Percentiles rank a stretch among this genome's conserved stretches.
Conservation (phyloP, 2,797 vertebrate species). For the Podarcis lilfordi region DNA sequence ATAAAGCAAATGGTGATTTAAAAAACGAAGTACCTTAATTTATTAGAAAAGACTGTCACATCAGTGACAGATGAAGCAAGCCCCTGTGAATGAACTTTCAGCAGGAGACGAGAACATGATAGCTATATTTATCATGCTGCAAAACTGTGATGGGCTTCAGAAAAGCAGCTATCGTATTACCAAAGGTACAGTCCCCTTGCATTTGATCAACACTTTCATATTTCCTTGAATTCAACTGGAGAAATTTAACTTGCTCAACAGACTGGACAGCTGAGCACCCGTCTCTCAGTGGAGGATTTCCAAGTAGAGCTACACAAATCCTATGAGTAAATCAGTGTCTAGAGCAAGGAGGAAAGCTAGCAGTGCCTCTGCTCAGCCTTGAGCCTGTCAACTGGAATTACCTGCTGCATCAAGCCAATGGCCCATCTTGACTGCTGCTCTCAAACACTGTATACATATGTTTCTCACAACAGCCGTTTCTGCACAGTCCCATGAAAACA, state of each 20-base stretch:
- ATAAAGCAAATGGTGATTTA: background rate
- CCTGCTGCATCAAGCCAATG: too few relatives aligned
- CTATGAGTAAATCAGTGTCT: background rate
- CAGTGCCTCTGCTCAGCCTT: background rate
- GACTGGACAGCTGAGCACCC: background rate
- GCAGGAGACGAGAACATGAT: background rate
- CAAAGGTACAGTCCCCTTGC: background rate
- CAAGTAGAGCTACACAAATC: background rate
- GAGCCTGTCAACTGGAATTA: background rate
- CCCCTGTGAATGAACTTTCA: accelerated
- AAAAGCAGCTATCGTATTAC: too few relatives aligned
- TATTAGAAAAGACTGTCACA: background rate
- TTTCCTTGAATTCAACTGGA: background rate
- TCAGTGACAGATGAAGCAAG: accelerated
- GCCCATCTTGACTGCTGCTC: too few relatives aligned
- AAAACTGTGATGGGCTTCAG: background rate
- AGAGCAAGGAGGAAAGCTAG: background rate
- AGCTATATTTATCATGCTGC: background rate
- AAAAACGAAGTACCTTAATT: background rate
- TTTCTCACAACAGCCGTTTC: background rate
- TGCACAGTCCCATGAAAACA: background rate
- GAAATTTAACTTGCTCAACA: background rate
- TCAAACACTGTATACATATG: too few relatives aligned
- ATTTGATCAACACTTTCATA: background rate
- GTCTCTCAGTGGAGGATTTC: background rate